Evolutionary conservation across 2,797 vertebrate genomes (phyloP), one percentile per base, ranked within the genome.

Genomic region (Podarcis siculus): DNA sequence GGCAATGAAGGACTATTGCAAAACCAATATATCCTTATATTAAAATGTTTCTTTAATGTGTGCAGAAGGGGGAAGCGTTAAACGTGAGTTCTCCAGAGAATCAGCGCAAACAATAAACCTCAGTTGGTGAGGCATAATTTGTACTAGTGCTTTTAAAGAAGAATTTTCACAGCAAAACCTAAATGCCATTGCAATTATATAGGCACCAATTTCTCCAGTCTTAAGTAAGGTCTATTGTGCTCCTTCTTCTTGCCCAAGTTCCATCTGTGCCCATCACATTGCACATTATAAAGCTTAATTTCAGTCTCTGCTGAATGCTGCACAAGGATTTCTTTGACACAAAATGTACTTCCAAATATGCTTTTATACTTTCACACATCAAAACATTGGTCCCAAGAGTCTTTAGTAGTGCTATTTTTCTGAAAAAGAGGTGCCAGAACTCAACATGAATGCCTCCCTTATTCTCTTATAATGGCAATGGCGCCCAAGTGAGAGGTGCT

Each of bases 71-170:
- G 42, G 83, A 76, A 92, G 82, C 0, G 4, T 88, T 92, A 91
- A 93, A 92, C 90, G 76, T 79, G 0, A 89, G 83, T 79, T 89
- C 88, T 9, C 76, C 45, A 95, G 71, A 21, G 75, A 82, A 87
- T 91, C 71, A 91, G 69, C 9, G 81, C 13, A 85, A 91, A 55
- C 12, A 89, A 82, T 91, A 87, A 92, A 90, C n/a, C 89, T n/a
- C 69, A 91, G 82, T 32, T 82, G 80, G 1, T 88, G 92, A 89
- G 89, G 81, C 88, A 69, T 66, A 1, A 58, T 89, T 94, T 85
- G 80, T 77, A 83, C 19, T 83, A 91, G 78, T 35, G 27, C 17
- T 86, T 8, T n/a, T 91, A 89, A 86, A 93, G 49, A 71, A 85
- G 87, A 86, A 76, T 76, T 86, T 78, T 79, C 86, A 87, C 23